Percentiles rank a stretch among this genome's conserved stretches.
Evolutionary conservation across 2,888 invertebrate genomes (phyloP).

Genomic region (Nomada fabriciana): DNA sequence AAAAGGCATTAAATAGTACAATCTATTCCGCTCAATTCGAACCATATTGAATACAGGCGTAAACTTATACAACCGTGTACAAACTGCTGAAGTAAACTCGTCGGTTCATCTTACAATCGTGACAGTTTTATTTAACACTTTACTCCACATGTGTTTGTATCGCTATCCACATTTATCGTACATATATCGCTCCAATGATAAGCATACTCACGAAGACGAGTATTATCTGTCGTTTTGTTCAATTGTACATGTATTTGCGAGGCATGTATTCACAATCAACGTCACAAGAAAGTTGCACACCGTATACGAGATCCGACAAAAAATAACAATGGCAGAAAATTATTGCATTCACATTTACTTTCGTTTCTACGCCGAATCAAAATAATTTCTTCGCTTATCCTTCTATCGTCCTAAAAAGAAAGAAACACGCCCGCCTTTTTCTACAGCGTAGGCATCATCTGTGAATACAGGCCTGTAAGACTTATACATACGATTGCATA

Average conservation of each 20-base stretch:
- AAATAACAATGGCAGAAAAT: slow-evolving; percentile 37
- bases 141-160: slow-evolving; percentile 45
- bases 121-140: slow-evolving; percentile 39
- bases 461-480: slow-evolving; percentile 60
- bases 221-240: slow-evolving; percentile 46
- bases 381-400: slow-evolving; percentile 36
- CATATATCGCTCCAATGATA: slow-evolving; percentile 42
- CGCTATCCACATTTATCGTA: slow-evolving; percentile 55
- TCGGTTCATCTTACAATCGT: slow-evolving; percentile 57
- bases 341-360: background rate
- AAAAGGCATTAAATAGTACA: too few relatives aligned
- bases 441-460: slow-evolving; percentile 30
- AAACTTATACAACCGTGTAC: background rate
- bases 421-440: slow-evolving; percentile 16
- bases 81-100: background rate
- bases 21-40: too few relatives aligned
- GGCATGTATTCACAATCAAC: slow-evolving; percentile 61
- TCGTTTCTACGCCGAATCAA: slow-evolving; percentile 18
- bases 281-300: slow-evolving; percentile 16
- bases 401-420: slow-evolving; percentile 27
- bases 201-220: slow-evolving; percentile 51
- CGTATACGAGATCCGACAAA: slow-evolving; percentile 8
- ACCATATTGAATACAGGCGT: too few relatives aligned
- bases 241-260: slow-evolving; percentile 50
- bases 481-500: slow-evolving; percentile 63